Conservation (phyloP, 1,140 invertebrate genomes). For the Grapholita molesta region DNA sequence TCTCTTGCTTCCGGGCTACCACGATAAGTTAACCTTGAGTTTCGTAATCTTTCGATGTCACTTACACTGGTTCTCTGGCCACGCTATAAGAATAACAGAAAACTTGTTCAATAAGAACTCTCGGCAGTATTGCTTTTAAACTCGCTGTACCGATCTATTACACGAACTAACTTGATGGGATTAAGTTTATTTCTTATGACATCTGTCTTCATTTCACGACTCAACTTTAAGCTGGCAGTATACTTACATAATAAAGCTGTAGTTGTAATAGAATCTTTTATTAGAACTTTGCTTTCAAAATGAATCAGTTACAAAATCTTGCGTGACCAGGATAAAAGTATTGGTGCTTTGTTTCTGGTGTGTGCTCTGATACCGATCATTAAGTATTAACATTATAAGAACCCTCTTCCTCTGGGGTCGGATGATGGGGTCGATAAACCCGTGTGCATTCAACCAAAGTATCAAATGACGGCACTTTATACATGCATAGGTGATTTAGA, state of each 20-base stretch:
- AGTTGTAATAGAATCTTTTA: neutral
- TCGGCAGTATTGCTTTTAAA: conserved; percentile 1
- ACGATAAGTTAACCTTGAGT: neutral
- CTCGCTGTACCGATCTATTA: conserved; percentile 4
- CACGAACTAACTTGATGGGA: conserved; percentile 10
- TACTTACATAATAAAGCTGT: conserved; percentile 9
- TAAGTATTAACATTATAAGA: conserved; percentile 17
- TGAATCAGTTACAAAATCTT: neutral
- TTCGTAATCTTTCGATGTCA: neutral
- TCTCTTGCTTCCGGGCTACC: neutral
- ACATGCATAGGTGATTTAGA: conserved; percentile 17
- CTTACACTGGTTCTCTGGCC: neutral
- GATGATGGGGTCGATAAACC: conserved; percentile 14
- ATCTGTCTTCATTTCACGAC: conserved; percentile 6
- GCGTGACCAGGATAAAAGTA: conserved; percentile 11
- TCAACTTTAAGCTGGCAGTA: neutral
- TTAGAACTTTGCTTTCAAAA: neutral
- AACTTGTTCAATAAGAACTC: neutral
- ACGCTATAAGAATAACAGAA: neutral
- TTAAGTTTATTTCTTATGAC: conserved; percentile 10
- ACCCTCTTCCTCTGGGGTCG: conserved; percentile 12
- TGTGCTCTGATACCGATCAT: conserved; percentile 15
- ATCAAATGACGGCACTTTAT: conserved; percentile 5
- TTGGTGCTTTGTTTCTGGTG: neutral
- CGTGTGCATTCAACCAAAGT: conserved; percentile 9